These are phyloP conservation scores for Antechinus stuartii DNA, from an alignment of 2,113 vertebrate species.

Conservation along the genomic window DNA sequence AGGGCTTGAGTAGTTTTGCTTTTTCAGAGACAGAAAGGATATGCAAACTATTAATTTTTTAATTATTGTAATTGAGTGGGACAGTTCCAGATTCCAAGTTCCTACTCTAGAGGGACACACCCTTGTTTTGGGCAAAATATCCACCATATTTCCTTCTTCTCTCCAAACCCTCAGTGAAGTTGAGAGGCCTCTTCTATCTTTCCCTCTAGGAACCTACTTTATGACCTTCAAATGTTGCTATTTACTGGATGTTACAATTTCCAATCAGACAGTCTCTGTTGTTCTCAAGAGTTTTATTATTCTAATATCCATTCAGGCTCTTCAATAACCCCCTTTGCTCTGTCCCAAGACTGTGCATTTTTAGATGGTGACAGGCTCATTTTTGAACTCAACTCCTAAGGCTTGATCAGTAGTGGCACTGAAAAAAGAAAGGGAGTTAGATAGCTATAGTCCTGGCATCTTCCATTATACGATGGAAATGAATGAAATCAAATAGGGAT, in stretches of 20 bases:
- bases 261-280: not conserved
- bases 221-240: constrained; percentile 16
- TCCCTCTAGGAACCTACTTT: not conserved
- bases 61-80: not conserved
- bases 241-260: not conserved
- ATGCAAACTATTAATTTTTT: constrained; percentile 56
- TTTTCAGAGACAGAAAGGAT: constrained; percentile 3
- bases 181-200: not conserved
- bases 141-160: constrained; percentile 20
- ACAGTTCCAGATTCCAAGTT: constrained; percentile 14
- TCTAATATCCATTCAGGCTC: not conserved
- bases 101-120: not conserved
- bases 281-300: constrained; percentile 4
- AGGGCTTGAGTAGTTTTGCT: not conserved
- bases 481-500: not conserved
- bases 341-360: not conserved
- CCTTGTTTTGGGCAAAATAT: constrained; percentile 35
- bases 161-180: not conserved
- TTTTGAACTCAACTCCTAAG: not conserved
- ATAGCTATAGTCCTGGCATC: not conserved
- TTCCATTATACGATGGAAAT: not conserved
- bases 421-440: not conserved
- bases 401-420: not conserved
- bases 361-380: not conserved
- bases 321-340: not conserved